A percentile compares a stretch with the other conserved stretches of the same genome.
phyloP scores from a whole-genome alignment of 2,797 vertebrate genomes.

The Podarcis siculus region DNA sequence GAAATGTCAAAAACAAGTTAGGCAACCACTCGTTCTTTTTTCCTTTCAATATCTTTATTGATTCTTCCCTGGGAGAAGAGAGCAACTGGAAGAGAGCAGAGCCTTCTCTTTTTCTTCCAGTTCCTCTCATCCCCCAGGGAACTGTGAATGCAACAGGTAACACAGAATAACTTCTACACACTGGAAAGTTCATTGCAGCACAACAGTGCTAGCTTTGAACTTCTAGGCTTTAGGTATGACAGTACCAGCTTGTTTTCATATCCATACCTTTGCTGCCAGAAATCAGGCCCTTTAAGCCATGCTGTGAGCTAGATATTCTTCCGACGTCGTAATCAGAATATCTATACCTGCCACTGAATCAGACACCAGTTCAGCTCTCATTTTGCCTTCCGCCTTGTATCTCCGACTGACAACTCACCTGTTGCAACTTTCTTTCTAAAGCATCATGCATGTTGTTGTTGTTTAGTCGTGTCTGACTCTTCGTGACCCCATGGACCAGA shows the following conservation, averaged over 20 bases:
- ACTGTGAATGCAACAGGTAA: background rate
- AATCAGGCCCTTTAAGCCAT: background rate
- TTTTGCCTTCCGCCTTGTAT: background rate
- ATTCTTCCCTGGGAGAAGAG: too few relatives aligned
- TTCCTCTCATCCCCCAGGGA: background rate
- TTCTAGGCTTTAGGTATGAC: background rate
- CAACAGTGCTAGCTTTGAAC: background rate
- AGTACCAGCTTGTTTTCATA: background rate
- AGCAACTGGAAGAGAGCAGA: too few relatives aligned
- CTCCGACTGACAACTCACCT: background rate
- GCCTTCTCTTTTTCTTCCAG: background rate
- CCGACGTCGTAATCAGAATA: too few relatives aligned
- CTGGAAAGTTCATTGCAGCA: background rate
- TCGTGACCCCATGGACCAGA: too few relatives aligned
- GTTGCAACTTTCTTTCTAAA: background rate
- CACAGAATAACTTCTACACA: background rate
- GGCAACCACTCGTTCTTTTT: too few relatives aligned
- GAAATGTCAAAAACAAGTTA: background rate
- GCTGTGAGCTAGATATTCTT: background rate
- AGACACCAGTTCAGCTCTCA: background rate
- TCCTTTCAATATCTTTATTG: too few relatives aligned
- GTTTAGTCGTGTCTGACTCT: too few relatives aligned
- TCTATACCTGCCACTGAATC: background rate
- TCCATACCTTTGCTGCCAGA: background rate
- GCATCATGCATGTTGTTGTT: background rate